Evolutionary conservation across 2,113 vertebrate genomes (phyloP).

Genomic region (Fukomys damarensis): DNA sequence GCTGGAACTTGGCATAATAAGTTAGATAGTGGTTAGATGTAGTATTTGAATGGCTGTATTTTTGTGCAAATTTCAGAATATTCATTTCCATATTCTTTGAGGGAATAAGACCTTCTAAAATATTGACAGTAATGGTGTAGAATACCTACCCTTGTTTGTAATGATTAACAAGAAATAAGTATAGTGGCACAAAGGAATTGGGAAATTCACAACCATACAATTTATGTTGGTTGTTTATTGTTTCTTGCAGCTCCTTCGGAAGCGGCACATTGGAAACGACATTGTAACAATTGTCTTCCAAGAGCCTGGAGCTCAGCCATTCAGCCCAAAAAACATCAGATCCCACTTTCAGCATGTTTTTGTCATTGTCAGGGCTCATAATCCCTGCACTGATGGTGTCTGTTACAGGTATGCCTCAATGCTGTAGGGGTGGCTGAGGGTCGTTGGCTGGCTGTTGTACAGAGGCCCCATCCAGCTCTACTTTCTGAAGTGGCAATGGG

Average conservation of each 20-base stretch:
- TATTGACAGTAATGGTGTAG: not conserved
- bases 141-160: not conserved
- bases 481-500: not conserved
- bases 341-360: conserved; percentile 98
- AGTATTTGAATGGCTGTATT: conserved; percentile 10
- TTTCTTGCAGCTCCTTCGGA: conserved; percentile 91
- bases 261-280: conserved; percentile 97
- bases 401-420: conserved; percentile 94
- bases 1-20: conserved; percentile 31
- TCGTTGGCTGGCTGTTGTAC: rapidly evolving
- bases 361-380: conserved; percentile 93
- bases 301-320: conserved; percentile 95
- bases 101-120: conserved; percentile 31
- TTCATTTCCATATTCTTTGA: conserved; percentile 46
- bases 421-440: rapidly evolving
- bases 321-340: conserved; percentile 96
- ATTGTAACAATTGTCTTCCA: conserved; percentile 99
- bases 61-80: conserved; percentile 54
- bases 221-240: conserved; percentile 51
- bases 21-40: conserved; percentile 47
- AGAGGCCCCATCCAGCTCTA: not conserved
- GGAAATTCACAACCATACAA: not conserved
- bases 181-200: not conserved
- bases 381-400: conserved; percentile 94
- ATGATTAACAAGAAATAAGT: conserved; percentile 35